Evolutionary conservation across 1,140 invertebrate genomes (phyloP), one percentile per base, ranked within the genome.

Genomic region (Carcinoscorpius rotundicauda): DNA sequence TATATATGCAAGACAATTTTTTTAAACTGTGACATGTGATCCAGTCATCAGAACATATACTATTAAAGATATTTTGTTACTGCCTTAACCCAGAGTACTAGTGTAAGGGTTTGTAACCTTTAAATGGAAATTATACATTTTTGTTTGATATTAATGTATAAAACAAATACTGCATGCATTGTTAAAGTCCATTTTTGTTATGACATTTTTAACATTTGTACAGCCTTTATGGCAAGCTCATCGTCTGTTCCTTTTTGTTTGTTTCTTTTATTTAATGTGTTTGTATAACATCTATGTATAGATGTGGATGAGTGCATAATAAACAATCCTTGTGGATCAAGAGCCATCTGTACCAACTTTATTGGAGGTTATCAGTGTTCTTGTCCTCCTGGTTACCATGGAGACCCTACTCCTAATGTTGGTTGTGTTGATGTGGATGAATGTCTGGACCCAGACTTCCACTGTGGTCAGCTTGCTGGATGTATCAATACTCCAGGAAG

Each of bases 281-380:
- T 29, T 29, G 29, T 29, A 29, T 29, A 29, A 29, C 29, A 29
- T 29, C 29, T 29, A 29, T 29, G 29, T 29, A 29, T 64, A 55
- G 53, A 55, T n/a, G 53, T 8, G n/a, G 53, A 55, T n/a, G 53
- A 55, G n/a, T 55, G 53, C 3, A 1, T n/a, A n/a, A 55, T 8
- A 49, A 69, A 69, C 11, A 91, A 87, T 75, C 84, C 86, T 3
- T 96, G 93, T 73, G 91, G 92, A n/a, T 84, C 91, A 29, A 94
- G 95, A 75, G 87, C 90, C 3, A 88, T 89, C 77, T 95, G 91
- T 73, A 90, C 86, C 4, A 88, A 90, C 4, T 88, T 85, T 63
- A 89, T 93, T 60, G 75, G 75, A 52, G 66, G 72, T 63, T 76
- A 69, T 63, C 57, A 60, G 56, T 77, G 75, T 66, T 57, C 64